Evolutionary conservation across 2,888 invertebrate species (phyloP).

Genomic region (Drosophila infuscata): DNA sequence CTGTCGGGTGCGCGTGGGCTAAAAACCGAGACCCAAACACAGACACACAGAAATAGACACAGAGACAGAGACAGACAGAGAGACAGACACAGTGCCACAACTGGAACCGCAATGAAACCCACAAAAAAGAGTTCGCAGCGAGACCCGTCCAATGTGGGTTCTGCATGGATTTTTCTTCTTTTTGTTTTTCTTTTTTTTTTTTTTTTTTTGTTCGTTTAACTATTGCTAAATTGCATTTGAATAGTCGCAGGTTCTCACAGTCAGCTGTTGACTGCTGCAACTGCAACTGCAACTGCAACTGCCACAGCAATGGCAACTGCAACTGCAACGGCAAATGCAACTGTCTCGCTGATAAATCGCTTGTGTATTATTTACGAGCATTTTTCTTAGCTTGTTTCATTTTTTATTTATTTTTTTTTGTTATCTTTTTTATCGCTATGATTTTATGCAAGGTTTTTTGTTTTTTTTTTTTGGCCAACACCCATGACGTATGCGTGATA

Average conservation of each 20-base stretch:
- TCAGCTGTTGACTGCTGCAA: slow-evolving; percentile 28
- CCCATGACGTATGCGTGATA: slow-evolving; percentile 73
- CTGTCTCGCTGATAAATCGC: slow-evolving; percentile 69
- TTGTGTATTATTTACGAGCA: slow-evolving; percentile 61
- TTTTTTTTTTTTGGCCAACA: slow-evolving; percentile 57
- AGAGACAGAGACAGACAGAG: slow-evolving; percentile 2
- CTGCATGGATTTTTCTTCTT: slow-evolving; percentile 15
- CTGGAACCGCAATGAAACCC: slow-evolving; percentile 30
- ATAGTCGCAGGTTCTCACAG: slow-evolving; percentile 44
- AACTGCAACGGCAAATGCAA: slow-evolving; percentile 42
- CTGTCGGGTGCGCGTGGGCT: slow-evolving; percentile 53
- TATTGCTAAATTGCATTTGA: slow-evolving; percentile 69
- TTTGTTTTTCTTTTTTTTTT: slow-evolving; percentile 2
- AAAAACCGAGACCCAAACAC: slow-evolving; percentile 25
- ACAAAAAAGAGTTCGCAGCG: slow-evolving; percentile 10
- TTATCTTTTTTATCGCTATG: slow-evolving; percentile 6
- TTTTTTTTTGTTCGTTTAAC: slow-evolving; percentile 31
- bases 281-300: slow-evolving; percentile 29
- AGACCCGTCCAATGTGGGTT: slow-evolving; percentile 45
- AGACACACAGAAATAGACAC: slow-evolving; percentile 16
- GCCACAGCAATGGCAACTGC: slow-evolving; percentile 24
- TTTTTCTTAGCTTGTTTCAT: slow-evolving; percentile 11
- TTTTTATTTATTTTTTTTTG: background rate
- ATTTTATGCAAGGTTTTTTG: slow-evolving; percentile 55
- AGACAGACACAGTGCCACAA: slow-evolving; percentile 10